Percentiles rank a stretch among this genome's conserved stretches.
phyloP scores from a whole-genome alignment of 2,113 vertebrate genomes.

The Chionis minor region DNA sequence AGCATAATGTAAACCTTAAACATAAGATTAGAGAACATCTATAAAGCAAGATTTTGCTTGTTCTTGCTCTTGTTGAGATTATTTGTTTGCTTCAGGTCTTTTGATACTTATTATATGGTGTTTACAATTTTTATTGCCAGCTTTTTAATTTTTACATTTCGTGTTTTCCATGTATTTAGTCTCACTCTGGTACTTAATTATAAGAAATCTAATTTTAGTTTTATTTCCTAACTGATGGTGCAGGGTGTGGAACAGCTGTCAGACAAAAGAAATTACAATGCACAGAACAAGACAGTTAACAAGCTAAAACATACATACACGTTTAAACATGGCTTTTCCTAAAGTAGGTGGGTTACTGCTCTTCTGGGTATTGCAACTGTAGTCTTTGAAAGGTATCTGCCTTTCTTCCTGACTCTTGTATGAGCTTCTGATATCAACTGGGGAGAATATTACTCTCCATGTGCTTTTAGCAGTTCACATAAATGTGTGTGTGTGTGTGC shows the following conservation, averaged over 20 bases:
- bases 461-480: not conserved
- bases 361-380: not conserved
- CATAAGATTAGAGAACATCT: not conserved
- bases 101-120: not conserved
- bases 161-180: not conserved
- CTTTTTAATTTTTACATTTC: not conserved
- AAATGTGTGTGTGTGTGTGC: not conserved
- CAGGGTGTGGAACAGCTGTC: not conserved
- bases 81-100: not conserved
- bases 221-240: not conserved
- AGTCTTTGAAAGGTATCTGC: not conserved
- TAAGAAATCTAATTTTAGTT: not conserved
- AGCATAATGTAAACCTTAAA: not conserved
- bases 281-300: not conserved
- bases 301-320: not conserved
- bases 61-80: not conserved
- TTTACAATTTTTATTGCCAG: not conserved
- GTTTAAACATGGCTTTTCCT: not conserved
- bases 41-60: not conserved
- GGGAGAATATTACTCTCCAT: not conserved
- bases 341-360: not conserved
- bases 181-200: not conserved
- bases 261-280: not conserved
- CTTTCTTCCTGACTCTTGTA: not conserved
- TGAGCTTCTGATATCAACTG: not conserved